Conservation (phyloP, 2,797 vertebrate species). For the Eospalax fontanierii region DNA sequence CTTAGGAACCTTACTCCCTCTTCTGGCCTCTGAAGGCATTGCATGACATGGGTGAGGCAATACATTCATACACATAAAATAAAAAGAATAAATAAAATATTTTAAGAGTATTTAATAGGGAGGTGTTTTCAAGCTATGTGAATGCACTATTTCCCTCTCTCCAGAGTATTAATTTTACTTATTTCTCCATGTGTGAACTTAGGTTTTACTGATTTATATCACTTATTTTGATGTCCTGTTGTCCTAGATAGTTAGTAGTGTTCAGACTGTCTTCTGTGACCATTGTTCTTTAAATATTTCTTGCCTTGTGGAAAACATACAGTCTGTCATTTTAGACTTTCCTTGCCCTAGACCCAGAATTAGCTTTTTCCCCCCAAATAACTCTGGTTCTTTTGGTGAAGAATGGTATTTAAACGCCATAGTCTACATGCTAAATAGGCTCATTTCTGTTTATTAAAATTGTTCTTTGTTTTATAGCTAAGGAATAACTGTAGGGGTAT, state of each 20-base stretch:
- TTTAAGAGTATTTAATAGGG: conserved; percentile 23
- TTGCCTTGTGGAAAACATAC: not conserved
- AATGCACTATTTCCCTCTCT: conserved; percentile 9
- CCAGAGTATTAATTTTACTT: not conserved
- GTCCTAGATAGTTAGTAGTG: not conserved
- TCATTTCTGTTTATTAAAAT: not conserved
- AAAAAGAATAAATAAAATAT: no score
- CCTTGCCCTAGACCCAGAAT: not conserved
- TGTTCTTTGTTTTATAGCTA: conserved; percentile 35
- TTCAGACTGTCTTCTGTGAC: not conserved
- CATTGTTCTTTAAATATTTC: not conserved
- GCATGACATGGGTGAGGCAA: no score
- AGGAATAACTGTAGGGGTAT: not conserved
- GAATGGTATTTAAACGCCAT: conserved; percentile 44
- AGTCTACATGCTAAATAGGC: not conserved
- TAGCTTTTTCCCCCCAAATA: conserved; percentile 8
- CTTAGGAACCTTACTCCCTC: no score
- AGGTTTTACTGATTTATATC: conserved; percentile 8
- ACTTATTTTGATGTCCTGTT: not conserved
- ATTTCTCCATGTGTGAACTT: not conserved
- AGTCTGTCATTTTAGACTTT: not conserved
- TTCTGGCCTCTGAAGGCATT: no score
- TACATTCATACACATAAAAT: no score
- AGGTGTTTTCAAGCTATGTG: conserved; percentile 18
- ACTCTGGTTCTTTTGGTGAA: conserved; percentile 37